Evolutionary conservation across 2,113 vertebrate genomes (phyloP), one percentile per base, ranked within the genome.

Genomic region (Entelurus aequoreus): DNA sequence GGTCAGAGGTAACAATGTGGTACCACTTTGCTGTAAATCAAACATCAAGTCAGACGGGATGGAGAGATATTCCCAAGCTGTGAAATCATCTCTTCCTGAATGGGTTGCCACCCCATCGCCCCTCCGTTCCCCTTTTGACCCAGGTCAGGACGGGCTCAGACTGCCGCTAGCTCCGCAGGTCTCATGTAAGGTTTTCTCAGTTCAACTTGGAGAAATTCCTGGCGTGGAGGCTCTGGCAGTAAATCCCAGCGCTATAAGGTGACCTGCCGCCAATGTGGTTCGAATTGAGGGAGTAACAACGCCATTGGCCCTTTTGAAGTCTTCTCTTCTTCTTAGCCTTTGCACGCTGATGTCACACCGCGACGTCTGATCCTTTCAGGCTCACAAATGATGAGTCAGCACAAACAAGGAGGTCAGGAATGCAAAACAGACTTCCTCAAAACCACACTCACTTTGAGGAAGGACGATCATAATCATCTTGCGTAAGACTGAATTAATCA

Each of bases 1-100:
- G 75, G 84, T 85, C 79, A 83, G 48, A 84, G 71, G 63, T 75
- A 79, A 83, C 75, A 81, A 82, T 77, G 58, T 84, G 78, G 72
- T 69, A 77, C 71, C 63, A 70, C 65, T 86, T 85, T 68, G 78
- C 71, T 80, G 65, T 62, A 80, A 74, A 84, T 84, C 74, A 82
- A 84, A 85, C 69, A 71, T 82, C 61, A 72, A 80, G 66, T 72
- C 60, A 15, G 13, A 68, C 62, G 69, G 80, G 74, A 80, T 83
- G 83, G 69, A 50, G 65, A 75, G 60, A 83, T 80, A 84, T 80
- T 82, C 84, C 72, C 79, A 7, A 61, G 66, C 54, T 71, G 65
- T 88, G 87, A 87, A 82, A 77, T 89, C 81, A 88, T 70, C 65
- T 64, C 75, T 68, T 72, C 40, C 60, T 66, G 60, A 42, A 51